Evolutionary conservation across 2,113 vertebrate species (phyloP), one percentile per base, ranked within the genome.

Genomic region (Neolamprologus sp.): DNA sequence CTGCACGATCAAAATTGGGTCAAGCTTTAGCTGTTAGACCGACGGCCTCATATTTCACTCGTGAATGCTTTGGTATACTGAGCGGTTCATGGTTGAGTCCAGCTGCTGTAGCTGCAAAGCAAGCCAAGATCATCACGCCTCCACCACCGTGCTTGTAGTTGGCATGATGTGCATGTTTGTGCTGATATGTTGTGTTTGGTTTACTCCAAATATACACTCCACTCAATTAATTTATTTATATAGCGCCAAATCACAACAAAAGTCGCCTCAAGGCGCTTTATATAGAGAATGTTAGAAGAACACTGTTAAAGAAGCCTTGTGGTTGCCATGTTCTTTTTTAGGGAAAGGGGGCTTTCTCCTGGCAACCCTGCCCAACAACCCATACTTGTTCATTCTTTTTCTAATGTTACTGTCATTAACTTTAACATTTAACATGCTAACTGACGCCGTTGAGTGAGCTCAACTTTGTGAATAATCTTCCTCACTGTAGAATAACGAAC

Each of bases 231-330:
- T 28, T 60, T 17, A 60, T 60, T 60, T 30, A 30, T 60, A 60
- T 30, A 30, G 57, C 8, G 0, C 57, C 57, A 17, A 60, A 60
- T 60, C 26, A 6, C 8, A 30, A 60, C 26, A 60, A 60, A 60
- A 4, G 57, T 30, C 0, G 0, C 57, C 26, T 30, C 26, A 30
- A 60, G 2, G 57, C 3, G 0, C 8, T 60, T 60, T 0, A 60
- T 60, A 60, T 30, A 9, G 57, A 60, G 14, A 30, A 60, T 60
- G 23, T 60, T 60, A 60, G 57, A 73, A 73, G n/a, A 8, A 68
- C 63, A 9, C 35, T 73, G 37, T 1, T 73, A 16, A 23, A 73
- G 37, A 42, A 73, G 21, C 5, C 65, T 26, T 45, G 12, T 73
- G 65, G 13, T 33, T 45, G 21, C 35, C 65, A 73, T 73, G 65